A percentile compares a stretch with the other conserved stretches of the same genome.
phyloP scores from a whole-genome alignment of 2,113 vertebrate genomes.

The Hipposideros armiger region DNA sequence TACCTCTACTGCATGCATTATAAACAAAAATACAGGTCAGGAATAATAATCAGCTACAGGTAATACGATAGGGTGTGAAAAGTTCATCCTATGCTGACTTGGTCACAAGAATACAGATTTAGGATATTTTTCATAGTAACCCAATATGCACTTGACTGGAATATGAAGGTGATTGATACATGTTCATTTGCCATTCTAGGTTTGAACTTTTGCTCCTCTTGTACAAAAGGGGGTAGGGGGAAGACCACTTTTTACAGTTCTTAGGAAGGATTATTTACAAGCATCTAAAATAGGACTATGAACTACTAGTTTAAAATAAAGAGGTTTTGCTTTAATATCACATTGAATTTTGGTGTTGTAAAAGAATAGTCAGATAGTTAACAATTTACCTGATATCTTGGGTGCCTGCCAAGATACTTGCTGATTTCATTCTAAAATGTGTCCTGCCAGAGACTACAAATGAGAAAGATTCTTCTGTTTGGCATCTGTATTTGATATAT shows the following conservation, averaged over 20 bases:
- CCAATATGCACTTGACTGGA: neutral
- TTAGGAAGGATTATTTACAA: neutral
- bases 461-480: neutral
- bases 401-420: slow-evolving; percentile 64
- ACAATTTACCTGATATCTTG: slow-evolving; percentile 69
- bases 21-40: slow-evolving; percentile 15
- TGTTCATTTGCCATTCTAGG: neutral
- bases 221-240: neutral
- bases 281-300: neutral
- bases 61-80: neutral
- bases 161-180: slow-evolving; percentile 24
- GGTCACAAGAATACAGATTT: slow-evolving; percentile 28
- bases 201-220: slow-evolving; percentile 1
- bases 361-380: slow-evolving; percentile 74
- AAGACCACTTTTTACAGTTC: neutral
- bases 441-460: neutral
- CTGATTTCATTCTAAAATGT: slow-evolving; percentile 53
- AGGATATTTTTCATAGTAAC: neutral
- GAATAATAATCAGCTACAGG: neutral
- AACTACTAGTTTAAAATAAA: slow-evolving; percentile 63
- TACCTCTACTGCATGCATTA: neutral
- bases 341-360: slow-evolving; percentile 51
- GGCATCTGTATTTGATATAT: neutral
- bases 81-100: neutral
- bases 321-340: slow-evolving; percentile 64